Conservation (phyloP, 1,140 invertebrate genomes). For the Babylonia areolata region DNA sequence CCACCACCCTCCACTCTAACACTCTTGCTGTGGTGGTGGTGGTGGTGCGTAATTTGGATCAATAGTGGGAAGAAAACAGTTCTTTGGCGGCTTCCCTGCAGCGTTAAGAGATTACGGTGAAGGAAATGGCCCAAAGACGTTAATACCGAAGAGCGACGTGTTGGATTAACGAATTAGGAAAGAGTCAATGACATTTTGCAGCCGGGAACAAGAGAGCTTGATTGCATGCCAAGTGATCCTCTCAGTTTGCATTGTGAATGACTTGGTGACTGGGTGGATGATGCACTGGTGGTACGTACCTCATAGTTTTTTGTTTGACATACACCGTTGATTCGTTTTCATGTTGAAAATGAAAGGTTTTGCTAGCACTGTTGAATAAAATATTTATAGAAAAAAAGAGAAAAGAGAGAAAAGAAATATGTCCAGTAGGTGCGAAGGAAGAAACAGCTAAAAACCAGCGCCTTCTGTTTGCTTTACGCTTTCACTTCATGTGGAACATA, state of each 20-base stretch:
- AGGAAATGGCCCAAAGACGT: background rate
- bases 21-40: too few species aligned
- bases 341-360: too few species aligned
- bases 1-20: background rate
- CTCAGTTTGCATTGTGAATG: background rate
- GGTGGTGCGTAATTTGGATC: background rate
- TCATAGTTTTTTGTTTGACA: background rate
- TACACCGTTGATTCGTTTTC: too few species aligned
- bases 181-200: slow-evolving; percentile 3
- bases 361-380: too few species aligned
- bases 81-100: background rate
- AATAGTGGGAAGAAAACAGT: background rate
- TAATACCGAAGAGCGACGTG: background rate
- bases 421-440: too few species aligned
- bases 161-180: background rate
- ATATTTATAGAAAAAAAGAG: too few species aligned
- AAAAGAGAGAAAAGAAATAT: too few species aligned
- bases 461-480: too few species aligned
- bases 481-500: too few species aligned
- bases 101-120: background rate
- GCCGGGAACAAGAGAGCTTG: background rate
- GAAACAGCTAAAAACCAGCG: too few species aligned
- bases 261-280: background rate
- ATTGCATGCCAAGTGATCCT: slow-evolving; percentile 7
- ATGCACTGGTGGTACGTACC: background rate